These are phyloP conservation scores for Erithacus rubecula DNA, from an alignment of 2,797 vertebrate genomes.

Conservation along the genomic window DNA sequence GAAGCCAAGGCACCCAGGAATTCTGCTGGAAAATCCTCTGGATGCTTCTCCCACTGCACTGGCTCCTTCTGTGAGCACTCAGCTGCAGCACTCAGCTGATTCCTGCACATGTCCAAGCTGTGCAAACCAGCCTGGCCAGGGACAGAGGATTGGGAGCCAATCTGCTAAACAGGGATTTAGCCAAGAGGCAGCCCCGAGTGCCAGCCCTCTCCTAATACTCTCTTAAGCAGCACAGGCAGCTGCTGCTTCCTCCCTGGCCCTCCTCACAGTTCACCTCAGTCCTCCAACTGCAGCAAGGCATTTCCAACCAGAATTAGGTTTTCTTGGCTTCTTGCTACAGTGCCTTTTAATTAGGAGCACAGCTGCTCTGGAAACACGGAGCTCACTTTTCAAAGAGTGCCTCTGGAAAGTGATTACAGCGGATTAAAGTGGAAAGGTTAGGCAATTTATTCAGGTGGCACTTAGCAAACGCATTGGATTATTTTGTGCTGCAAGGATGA, in stretches of 20 bases:
- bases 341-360: slow-evolving; percentile 70
- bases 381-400: slow-evolving; percentile 37
- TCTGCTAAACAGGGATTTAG: slow-evolving; percentile 51
- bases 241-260: not conserved
- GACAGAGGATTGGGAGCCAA: slow-evolving; percentile 5
- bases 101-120: not conserved
- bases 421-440: slow-evolving; percentile 45
- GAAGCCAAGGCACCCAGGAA: not conserved
- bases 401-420: slow-evolving; percentile 59
- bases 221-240: not conserved
- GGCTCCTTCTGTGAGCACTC: not conserved
- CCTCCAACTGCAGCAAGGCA: slow-evolving; percentile 16
- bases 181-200: not conserved
- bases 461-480: not conserved
- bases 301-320: slow-evolving; percentile 21
- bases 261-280: not conserved
- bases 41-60: not conserved
- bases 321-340: slow-evolving; percentile 46
- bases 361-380: slow-evolving; percentile 45
- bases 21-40: not conserved
- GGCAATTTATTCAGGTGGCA: slow-evolving; percentile 38
- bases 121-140: not conserved
- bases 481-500: not conserved
- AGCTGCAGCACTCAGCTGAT: not conserved
- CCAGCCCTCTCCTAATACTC: not conserved